phyloP scores from a whole-genome alignment of 2,797 vertebrate species.

The Bovichtus variegatus region DNA sequence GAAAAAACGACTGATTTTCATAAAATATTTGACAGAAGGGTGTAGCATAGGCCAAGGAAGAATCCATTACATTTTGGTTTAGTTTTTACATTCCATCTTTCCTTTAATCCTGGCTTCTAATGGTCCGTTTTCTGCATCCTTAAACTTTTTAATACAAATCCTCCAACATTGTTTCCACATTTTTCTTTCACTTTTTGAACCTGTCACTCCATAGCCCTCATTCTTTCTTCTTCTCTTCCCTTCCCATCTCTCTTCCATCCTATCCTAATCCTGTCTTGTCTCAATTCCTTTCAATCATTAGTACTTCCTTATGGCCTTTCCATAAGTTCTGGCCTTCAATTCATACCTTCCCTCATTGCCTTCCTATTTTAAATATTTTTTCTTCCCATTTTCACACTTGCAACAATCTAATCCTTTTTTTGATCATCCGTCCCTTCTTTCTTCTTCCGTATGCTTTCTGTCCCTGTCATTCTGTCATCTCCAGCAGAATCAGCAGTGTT shows the following conservation, averaged over 20 bases:
- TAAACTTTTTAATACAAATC: not conserved
- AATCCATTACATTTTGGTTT: too few relatives aligned
- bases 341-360: not conserved
- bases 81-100: too few relatives aligned
- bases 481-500: conserved; percentile 38
- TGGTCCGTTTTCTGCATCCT: not conserved
- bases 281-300: not conserved
- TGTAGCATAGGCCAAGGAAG: too few relatives aligned
- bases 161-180: not conserved
- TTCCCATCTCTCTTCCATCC: not conserved
- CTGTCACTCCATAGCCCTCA: not conserved
- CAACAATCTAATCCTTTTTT: conserved; percentile 15
- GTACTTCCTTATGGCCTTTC: not conserved
- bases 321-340: not conserved
- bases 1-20: too few relatives aligned
- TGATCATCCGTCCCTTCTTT: conserved; percentile 14
- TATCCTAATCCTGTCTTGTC: not conserved
- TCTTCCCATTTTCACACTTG: not conserved
- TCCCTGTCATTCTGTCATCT: conserved; percentile 33
- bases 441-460: conserved; percentile 18
- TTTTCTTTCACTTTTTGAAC: not conserved
- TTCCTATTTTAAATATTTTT: not conserved
- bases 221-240: not conserved
- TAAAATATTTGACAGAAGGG: too few relatives aligned
- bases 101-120: too few relatives aligned